Evolutionary conservation across 2,797 vertebrate genomes (phyloP), one percentile per base, ranked within the genome.

Genomic region (Fistularia tabacaria): DNA sequence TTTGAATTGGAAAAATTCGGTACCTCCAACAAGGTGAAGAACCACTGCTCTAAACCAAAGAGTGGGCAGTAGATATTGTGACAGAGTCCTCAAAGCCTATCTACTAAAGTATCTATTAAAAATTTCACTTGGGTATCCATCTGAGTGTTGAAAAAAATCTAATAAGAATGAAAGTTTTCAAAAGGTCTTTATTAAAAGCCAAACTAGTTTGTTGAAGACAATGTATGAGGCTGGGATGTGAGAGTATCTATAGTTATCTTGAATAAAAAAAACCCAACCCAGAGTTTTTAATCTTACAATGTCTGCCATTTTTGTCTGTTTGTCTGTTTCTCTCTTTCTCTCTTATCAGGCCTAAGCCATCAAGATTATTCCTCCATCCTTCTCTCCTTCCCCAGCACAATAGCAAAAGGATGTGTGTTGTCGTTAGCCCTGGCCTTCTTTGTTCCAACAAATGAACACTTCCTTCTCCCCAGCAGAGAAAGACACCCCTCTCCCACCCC

Each of bases 261-360:
- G 73, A 0, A 9, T 42, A 79, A 74, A 81, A 73, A 68, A 71
- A 66, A 46, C 47, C 76, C 69, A 47, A 51, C 76, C 74, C 61
- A 67, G 40, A 83, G 63, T 70, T 77, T 73, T 70, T 73, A 81
- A 86, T 85, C 81, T 90, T 65, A 84, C 71, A 12, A 79, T 83
- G 76, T 90, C 74, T 88, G 76, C 66, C 48, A 38, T 90, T 87
- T 76, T 65, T 45, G 43, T 90, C 81, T 73, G n/a, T n/a, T 76
- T 81, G 48, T 86, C 58, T 82, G 12, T 88, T 58, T 87, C 64
- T 87, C 69, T 86, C 65, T 88, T 57, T 85, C 76, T 85, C 82
- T 85, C 72, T 87, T 73, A 84, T 90, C 87, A 93, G 92, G 92
- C 91, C 86, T 93, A 91, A 91, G 83, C 88, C 90, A 85, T 91